These are phyloP conservation scores for Tenebrosternarchus preto DNA, from an alignment of 2,113 vertebrate species.

Conservation along the genomic window DNA sequence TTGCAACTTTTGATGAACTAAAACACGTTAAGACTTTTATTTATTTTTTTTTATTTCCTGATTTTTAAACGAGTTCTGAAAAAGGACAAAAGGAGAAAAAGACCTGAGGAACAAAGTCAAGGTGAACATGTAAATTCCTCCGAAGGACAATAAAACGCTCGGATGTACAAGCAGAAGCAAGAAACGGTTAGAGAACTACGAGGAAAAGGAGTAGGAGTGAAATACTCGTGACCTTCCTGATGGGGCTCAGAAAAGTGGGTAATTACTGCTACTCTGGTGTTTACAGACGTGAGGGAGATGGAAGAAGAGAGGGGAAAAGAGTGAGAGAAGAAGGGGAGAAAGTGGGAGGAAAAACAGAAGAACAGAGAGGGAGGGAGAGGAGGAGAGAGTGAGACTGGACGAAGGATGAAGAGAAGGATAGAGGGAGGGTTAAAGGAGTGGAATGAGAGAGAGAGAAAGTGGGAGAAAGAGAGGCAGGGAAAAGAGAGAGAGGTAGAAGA, in stretches of 20 bases:
- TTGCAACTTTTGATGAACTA: background rate
- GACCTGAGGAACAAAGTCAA: background rate
- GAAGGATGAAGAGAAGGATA: background rate
- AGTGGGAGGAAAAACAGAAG: background rate
- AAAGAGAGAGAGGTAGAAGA: slow-evolving; percentile 3
- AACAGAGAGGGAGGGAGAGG: background rate
- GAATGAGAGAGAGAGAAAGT: background rate
- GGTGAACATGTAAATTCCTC: slow-evolving; percentile 6
- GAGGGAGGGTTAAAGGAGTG: background rate
- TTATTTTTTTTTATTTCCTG: too few relatives aligned
- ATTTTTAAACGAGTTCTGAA: background rate
- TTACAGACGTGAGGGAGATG: slow-evolving; percentile 35
- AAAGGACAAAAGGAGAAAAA: background rate
- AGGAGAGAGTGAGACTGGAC: background rate
- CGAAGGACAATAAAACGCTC: slow-evolving; percentile 18
- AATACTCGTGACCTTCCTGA: slow-evolving; percentile 51
- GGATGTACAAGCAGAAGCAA: slow-evolving; percentile 3
- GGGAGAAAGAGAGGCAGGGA: background rate
- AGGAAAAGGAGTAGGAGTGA: slow-evolving; percentile 23
- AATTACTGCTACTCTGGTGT: slow-evolving; percentile 38
- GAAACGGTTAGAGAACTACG: background rate
- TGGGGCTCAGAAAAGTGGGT: slow-evolving; percentile 35
- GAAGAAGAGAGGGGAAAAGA: background rate
- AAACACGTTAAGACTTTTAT: too few relatives aligned
- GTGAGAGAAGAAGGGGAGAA: background rate